Conservation (phyloP, 2,113 vertebrate species). For the Jacana jacana region DNA sequence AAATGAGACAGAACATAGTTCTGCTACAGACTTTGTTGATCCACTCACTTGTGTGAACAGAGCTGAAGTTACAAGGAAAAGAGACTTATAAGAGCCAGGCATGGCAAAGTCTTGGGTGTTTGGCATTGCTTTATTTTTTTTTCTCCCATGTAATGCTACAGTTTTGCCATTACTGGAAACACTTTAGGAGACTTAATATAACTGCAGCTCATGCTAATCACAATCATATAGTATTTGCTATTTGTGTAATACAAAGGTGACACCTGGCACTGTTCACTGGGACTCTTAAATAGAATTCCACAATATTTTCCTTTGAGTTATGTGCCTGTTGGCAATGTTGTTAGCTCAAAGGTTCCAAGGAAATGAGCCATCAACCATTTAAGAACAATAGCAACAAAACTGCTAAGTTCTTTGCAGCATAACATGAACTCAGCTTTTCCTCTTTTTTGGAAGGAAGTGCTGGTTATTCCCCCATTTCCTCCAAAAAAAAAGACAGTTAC, state of each 20-base stretch:
- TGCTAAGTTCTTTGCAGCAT: background rate
- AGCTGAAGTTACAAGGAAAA: background rate
- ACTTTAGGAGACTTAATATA: background rate
- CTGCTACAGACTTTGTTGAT: background rate
- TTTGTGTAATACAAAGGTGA: background rate
- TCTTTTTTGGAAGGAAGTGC: background rate
- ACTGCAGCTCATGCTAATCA: background rate
- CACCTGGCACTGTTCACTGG: background rate
- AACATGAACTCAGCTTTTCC: background rate
- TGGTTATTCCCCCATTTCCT: background rate
- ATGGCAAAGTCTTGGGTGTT: background rate
- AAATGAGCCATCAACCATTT: background rate
- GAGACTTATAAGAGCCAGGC: rapidly evolving
- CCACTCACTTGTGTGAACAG: background rate
- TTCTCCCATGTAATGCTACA: background rate
- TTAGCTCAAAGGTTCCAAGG: background rate
- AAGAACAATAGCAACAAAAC: background rate
- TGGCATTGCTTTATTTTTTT: background rate
- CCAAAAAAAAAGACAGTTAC: background rate
- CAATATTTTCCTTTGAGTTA: background rate
- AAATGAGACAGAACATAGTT: background rate
- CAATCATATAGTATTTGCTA: background rate
- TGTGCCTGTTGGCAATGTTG: background rate
- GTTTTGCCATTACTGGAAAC: background rate
- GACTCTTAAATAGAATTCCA: background rate